Evolutionary conservation across 2,797 vertebrate genomes (phyloP).

Genomic region (Coreius guichenoti): DNA sequence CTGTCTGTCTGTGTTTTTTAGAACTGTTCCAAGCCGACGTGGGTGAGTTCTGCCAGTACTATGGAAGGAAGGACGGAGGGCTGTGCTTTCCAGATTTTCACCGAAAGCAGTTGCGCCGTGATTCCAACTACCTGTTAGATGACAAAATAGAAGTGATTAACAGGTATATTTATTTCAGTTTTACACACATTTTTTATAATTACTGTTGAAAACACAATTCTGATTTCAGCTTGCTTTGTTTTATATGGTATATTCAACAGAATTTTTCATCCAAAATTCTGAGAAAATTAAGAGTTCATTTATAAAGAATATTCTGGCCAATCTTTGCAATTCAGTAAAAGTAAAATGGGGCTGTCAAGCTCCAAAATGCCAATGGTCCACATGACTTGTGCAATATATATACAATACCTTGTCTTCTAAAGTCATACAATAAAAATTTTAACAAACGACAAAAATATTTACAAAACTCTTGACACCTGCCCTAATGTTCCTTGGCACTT

Average conservation of each 20-base stretch:
- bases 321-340: not conserved
- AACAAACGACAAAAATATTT: not conserved
- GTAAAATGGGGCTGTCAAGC: not conserved
- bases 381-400: not conserved
- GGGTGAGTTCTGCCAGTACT: conserved; percentile 97
- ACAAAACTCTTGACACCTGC: not conserved
- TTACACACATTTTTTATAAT: conserved; percentile 28
- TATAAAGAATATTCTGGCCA: not conserved
- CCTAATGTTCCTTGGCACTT: not conserved
- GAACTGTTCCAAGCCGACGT: conserved; percentile 96
- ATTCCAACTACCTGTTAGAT: conserved; percentile 97
- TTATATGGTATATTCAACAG: not conserved
- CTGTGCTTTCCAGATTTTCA: conserved; percentile 98
- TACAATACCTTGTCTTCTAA: not conserved
- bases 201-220: not conserved
- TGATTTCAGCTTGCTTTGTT: not conserved
- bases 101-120: conserved; percentile 90
- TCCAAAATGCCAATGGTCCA: not conserved
- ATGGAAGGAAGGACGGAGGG: conserved; percentile 88
- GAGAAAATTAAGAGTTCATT: not conserved
- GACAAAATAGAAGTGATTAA: conserved; percentile 93
- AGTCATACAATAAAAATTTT: not conserved
- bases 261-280: not conserved
- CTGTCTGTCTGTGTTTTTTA: conserved; percentile 73
- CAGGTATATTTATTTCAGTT: conserved; percentile 81